Evolutionary conservation across 2,797 vertebrate species (phyloP), one percentile per base, ranked within the genome.

Genomic region (Thripadectes ignobilis): DNA sequence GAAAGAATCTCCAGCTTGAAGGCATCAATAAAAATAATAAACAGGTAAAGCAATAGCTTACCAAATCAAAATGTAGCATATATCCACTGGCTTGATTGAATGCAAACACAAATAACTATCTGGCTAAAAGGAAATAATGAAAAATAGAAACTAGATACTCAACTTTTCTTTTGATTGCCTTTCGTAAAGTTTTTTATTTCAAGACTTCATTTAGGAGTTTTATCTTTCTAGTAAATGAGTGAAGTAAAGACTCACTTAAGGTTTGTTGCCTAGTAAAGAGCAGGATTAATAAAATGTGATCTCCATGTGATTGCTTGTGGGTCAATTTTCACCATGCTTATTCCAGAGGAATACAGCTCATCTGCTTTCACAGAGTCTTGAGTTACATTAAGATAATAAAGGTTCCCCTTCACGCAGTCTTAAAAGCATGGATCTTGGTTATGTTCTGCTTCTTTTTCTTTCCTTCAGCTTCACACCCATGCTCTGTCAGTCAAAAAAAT

Each of bases 231-330:
- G 16, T 26, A 79, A 82, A 36, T n/a, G 4, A 14, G 62, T 82
- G 26, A 85, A 41, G 9, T 54, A 85, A 88, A 73, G 45, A 39
- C 30, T 85, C 23, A 34, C 27, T 82, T 48, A 80, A 81, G 54
- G 23, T 51, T 95, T 74, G 43, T 48, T 68, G 22, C 18, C 34
- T 72, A 68, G 13, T 61, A 68, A 88, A 79, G 36, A 74, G 14
- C 8, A 83, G 52, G 91, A 87, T 76, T 91, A 82, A 73, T 74
- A 85, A 80, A 91, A 85, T 30, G 6, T 91, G 75, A 85, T 90
- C 41, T 82, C 43, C 38, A 8, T 61, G 54, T 63, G 49, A 66
- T 32, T 76, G 29, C n/a, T 74, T 36, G 24, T 77, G 49, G 24
- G 61, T 80, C 58, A 75, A 18, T 36, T 89, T 95, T 92, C 89